Evolutionary conservation across 2,888 invertebrate genomes (phyloP).

Genomic region (Epinotia demarniana): DNA sequence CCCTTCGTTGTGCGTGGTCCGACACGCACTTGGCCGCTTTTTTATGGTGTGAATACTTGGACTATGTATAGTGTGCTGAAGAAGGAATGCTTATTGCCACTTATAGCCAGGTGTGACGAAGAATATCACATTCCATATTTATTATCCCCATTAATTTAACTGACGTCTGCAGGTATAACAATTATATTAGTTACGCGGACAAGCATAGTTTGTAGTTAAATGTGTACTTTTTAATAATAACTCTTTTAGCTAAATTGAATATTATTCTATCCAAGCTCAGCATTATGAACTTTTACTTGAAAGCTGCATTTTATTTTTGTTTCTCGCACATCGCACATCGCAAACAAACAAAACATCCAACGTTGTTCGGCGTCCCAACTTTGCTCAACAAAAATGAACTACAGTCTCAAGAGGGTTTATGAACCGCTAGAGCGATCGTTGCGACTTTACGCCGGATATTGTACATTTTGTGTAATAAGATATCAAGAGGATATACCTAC

Average conservation of each 20-base stretch:
- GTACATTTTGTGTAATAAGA: neutral
- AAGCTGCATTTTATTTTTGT: conserved; percentile 29
- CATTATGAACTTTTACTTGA: neutral
- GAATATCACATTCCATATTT: too few species aligned
- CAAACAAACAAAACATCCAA: conserved; percentile 17
- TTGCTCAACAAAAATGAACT: conserved; percentile 35
- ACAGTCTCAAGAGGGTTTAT: conserved; percentile 24
- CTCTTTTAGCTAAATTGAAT: neutral
- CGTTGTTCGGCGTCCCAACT: conserved; percentile 29
- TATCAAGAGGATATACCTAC: neutral
- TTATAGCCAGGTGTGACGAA: too few species aligned
- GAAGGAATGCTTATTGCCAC: too few species aligned
- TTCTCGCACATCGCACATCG: conserved; percentile 10
- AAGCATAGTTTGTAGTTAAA: neutral
- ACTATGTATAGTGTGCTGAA: too few species aligned
- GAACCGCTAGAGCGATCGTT: conserved; percentile 10
- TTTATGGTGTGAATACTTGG: too few species aligned
- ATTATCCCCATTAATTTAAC: too few species aligned
- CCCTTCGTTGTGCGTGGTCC: too few species aligned
- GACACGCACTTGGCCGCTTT: too few species aligned
- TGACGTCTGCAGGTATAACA: too few species aligned
- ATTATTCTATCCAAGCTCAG: neutral
- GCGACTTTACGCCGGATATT: neutral
- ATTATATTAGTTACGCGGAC: too few species aligned
- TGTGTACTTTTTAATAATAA: neutral